Percentiles rank a stretch among this genome's conserved stretches.
Evolutionary conservation across 2,888 invertebrate genomes (phyloP).

Genomic region (Trachelus iudaicus): DNA sequence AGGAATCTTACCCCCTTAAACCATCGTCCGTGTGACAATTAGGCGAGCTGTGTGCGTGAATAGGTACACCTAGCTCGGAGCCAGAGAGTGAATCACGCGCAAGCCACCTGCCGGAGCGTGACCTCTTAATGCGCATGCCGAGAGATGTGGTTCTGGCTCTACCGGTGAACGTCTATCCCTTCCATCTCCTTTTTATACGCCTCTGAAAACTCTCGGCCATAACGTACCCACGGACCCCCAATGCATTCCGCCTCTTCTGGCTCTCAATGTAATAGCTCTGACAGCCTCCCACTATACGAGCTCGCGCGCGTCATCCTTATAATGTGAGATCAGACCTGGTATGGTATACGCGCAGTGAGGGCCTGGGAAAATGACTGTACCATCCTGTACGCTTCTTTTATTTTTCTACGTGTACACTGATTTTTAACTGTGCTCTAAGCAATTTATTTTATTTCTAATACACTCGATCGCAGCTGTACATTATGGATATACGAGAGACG

Average conservation of each 20-base stretch:
- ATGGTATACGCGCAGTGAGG: constrained; percentile 10
- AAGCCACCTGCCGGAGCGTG: constrained; percentile 60
- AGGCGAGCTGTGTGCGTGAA: constrained; percentile 46
- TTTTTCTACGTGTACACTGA: background rate
- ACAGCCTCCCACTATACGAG: constrained; percentile 37
- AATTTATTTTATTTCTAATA: background rate
- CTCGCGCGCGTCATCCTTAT: constrained; percentile 24
- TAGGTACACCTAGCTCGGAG: constrained; percentile 40
- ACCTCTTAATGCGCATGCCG: constrained; percentile 56
- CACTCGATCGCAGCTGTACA: background rate
- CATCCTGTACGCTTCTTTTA: background rate
- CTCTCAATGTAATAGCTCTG: constrained; percentile 44
- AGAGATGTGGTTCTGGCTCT: constrained; percentile 17
- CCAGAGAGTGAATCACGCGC: constrained; percentile 55
- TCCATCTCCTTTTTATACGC: constrained; percentile 19
- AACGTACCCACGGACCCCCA: constrained; percentile 10
- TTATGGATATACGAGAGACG: constrained; percentile 27
- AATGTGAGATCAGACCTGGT: constrained; percentile 10
- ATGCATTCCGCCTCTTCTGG: constrained; percentile 25
- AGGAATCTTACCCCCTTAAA: constrained; percentile 29
- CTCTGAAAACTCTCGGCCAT: constrained; percentile 1
- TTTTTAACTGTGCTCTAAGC: background rate
- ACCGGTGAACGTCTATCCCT: constrained; percentile 18
- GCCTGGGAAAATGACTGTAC: constrained; percentile 43
- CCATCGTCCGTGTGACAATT: constrained; percentile 51